Base-by-base conservation (phyloP, 2,797 vertebrate genomes). In the Acridotheres tristis region DNA sequence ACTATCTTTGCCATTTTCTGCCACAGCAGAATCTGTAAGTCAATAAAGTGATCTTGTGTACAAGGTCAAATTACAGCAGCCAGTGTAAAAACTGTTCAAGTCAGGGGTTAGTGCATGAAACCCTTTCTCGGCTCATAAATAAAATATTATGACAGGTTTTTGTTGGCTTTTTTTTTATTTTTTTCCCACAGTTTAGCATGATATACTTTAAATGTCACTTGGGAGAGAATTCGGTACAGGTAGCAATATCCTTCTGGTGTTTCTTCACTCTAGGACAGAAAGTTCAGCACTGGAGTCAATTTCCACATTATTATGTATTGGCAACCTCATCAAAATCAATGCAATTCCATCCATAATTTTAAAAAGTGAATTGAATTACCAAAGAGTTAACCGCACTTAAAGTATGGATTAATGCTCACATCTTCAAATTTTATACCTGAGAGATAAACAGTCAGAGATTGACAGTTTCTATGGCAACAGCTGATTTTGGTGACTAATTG, bases 191-290 rank as follows among this genome's bases (percentile, higher is more conserved):
- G 13, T 82, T 96, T 65, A 89, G 18, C 7, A 18, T 74, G 18
- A 51, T 85, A 48, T 16, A 51, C 43, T 78, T 83, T 93, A 73
- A 91, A 97, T 78, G 45, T 91, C 73, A 81, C 18, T 83, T 80
- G 51, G 42, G 48, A 79, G 74, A 73, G 43, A 90, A 90, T 85
- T 76, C 83, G 42, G 67, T 43, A 29, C 43, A 85, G 50, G 53
- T 45, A 90, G 66, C 26, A 55, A 27, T 69, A 45, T 68, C 29
- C 16, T 76, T n/a, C 65, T 86, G 72, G 40, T 90, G 10, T 20
- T 90, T 81, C 54, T 50, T 85, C 55, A 9, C 38, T 72, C 67
- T 89, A 47, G 32, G 95, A 62, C 68, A 83, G n/a, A 88, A 93
- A 96, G 78, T 92, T 94, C 55, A 84, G 23, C 81, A 69, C 34